Evolutionary conservation across 1,140 invertebrate species (phyloP), one percentile per base, ranked within the genome.

Genomic region (Neodiprion fabricii): DNA sequence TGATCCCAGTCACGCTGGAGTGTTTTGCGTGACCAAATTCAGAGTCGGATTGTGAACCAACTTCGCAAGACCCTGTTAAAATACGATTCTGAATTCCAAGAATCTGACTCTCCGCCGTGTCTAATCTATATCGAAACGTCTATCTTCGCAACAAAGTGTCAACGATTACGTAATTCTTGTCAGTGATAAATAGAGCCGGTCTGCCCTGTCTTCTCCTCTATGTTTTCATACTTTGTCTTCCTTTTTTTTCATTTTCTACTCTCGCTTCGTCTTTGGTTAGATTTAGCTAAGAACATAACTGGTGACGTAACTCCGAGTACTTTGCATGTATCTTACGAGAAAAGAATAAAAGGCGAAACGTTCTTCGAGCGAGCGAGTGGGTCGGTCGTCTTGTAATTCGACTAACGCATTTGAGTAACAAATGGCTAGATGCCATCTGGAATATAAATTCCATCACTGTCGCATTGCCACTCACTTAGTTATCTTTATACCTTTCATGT

Each of bases 291-390:
- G 53, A 17, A 40, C 5, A 40, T 40, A 40, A 61, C 11, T 61
- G 11, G 53, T 61, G 53, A 61, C 53, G 1, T 61, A 61, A 61
- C 11, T 61, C 28, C 53, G 53, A 61, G 53, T 61, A 61, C 53
- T 61, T 61, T 61, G n/a, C 53, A 61, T 61, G 53, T 17, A 61
- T 61, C 53, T 61, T 61, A 40, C 28, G 53, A 61, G 53, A 61
- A 61, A 61, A 61, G 53, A 61, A 61, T 61, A 61, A 61, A 61
- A 61, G 53, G 53, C 5, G 53, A 61, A 61, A 17, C n/a, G 53
- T 11, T 61, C 11, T n/a, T 2, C 53, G 53, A 61, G 53, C 28
- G 53, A 61, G 53, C 9, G 4, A 17, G 53, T 61, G 53, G 53
- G 5, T 40, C 28, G 28, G 2, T 40, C 28, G 28, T 40, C 28